A percentile compares a stretch with the other conserved stretches of the same genome.
phyloP scores from a whole-genome alignment of 2,888 invertebrate species.

The Drosophila macrospina region DNA sequence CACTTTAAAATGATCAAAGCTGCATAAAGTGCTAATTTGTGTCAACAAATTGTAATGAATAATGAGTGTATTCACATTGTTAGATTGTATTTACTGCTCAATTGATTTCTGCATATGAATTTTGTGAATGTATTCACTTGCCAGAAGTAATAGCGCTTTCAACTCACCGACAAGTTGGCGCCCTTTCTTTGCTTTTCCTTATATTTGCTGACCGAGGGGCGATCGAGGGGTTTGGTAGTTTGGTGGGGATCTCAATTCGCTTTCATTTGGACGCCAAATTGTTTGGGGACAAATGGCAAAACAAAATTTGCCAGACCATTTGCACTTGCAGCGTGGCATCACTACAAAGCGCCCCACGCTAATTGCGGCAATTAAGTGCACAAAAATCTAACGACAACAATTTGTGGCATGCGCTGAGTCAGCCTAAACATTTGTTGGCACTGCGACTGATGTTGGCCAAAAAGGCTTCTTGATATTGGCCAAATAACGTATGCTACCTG shows the following conservation, averaged over 20 bases:
- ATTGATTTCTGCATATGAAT: conserved; percentile 23
- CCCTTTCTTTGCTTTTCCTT: neutral
- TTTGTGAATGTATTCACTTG: conserved; percentile 31
- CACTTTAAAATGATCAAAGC: neutral
- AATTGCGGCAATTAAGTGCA: conserved; percentile 77
- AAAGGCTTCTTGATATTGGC: neutral
- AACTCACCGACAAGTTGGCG: conserved; percentile 16
- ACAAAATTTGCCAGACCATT: conserved; percentile 67
- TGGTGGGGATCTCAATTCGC: conserved; percentile 11
- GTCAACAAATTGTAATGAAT: neutral
- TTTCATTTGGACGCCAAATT: conserved; percentile 38
- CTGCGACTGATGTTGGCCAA: neutral
- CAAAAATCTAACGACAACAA: conserved; percentile 76
- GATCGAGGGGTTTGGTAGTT: conserved; percentile 4
- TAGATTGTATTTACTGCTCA: conserved; percentile 9
- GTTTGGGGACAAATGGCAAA: conserved; percentile 14
- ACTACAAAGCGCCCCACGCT: conserved; percentile 78
- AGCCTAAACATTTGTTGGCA: conserved; percentile 7
- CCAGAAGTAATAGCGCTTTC: conserved; percentile 6
- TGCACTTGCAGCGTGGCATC: conserved; percentile 76
- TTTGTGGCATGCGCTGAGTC: conserved; percentile 56
- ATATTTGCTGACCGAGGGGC: neutral
- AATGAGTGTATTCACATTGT: conserved; percentile 4
- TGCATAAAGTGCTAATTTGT: neutral
- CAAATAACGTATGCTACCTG: neutral